Percentiles rank a stretch among this genome's conserved stretches.
phyloP scores from a whole-genome alignment of 2,888 invertebrate species.

The Proisotoma minuta region DNA sequence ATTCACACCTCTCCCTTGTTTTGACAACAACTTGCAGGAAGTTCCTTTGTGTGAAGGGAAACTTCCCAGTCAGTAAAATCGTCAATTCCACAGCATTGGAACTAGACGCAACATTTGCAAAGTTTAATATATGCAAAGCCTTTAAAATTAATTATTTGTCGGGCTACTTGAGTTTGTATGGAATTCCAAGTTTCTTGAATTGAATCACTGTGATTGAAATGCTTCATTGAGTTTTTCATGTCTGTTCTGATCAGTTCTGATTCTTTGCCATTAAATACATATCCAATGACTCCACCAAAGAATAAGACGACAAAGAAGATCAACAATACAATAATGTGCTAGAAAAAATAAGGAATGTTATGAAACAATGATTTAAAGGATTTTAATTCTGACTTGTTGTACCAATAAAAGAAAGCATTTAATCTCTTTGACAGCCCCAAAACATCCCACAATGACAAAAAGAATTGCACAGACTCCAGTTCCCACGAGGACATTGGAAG shows the following conservation, averaged over 20 bases:
- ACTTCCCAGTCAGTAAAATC: slow-evolving; percentile 69
- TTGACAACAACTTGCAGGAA: slow-evolving; percentile 48
- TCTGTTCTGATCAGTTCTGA: slow-evolving; percentile 68
- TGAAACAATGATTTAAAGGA: background rate
- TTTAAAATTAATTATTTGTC: background rate
- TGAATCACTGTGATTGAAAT: slow-evolving; percentile 65
- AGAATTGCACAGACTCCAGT: slow-evolving; percentile 76
- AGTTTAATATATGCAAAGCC: no score
- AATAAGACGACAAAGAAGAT: slow-evolving; percentile 84
- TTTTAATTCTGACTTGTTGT: slow-evolving; percentile 33
- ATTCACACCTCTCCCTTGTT: slow-evolving; percentile 30
- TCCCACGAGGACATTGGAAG: slow-evolving; percentile 75
- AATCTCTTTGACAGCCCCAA: slow-evolving; percentile 89
- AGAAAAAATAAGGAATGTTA: slow-evolving; percentile 48
- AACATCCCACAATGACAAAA: slow-evolving; percentile 83
- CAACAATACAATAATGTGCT: slow-evolving; percentile 85
- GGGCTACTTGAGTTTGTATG: slow-evolving; percentile 64
- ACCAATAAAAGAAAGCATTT: slow-evolving; percentile 89
- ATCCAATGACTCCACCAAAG: slow-evolving; percentile 83
- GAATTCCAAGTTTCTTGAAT: slow-evolving; percentile 81
- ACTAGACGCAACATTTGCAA: no score
- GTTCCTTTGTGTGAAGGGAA: slow-evolving; percentile 32
- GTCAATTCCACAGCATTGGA: slow-evolving; percentile 79
- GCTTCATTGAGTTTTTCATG: slow-evolving; percentile 69
- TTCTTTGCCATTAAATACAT: slow-evolving; percentile 83